These are phyloP conservation scores for Nestor notabilis DNA, from an alignment of 2,113 vertebrate genomes.

Conservation along the genomic window DNA sequence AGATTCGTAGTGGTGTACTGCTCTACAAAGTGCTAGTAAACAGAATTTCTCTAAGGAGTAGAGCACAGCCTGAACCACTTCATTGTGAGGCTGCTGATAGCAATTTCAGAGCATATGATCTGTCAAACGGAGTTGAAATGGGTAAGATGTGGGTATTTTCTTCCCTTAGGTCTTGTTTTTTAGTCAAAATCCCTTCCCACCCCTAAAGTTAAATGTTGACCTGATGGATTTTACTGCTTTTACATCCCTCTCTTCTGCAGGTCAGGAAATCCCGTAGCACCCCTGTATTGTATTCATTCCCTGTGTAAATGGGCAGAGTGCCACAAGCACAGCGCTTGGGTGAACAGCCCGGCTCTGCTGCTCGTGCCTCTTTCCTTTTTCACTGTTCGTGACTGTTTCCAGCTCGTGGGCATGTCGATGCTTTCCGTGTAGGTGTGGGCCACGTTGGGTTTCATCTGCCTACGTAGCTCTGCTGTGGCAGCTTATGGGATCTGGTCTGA, in stretches of 20 bases:
- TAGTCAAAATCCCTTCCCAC: neutral
- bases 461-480: neutral
- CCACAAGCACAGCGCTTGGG: neutral
- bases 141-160: accelerated
- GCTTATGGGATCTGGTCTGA: neutral
- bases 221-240: accelerated
- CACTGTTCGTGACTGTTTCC: neutral
- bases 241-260: neutral
- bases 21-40: neutral
- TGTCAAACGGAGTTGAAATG: neutral
- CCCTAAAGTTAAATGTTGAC: neutral
- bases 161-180: neutral
- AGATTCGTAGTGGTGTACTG: neutral
- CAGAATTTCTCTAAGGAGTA: neutral
- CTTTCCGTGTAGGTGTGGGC: conserved; percentile 26
- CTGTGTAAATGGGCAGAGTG: accelerated
- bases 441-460: conserved; percentile 27
- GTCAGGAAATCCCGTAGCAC: neutral
- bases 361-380: neutral
- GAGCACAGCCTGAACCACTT: neutral
- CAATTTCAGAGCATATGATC: accelerated
- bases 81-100: neutral
- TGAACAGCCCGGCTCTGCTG: neutral
- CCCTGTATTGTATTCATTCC: accelerated
- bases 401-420: neutral